phyloP scores from a whole-genome alignment of 2,888 invertebrate genomes.

The Coleophora deauratella region DNA sequence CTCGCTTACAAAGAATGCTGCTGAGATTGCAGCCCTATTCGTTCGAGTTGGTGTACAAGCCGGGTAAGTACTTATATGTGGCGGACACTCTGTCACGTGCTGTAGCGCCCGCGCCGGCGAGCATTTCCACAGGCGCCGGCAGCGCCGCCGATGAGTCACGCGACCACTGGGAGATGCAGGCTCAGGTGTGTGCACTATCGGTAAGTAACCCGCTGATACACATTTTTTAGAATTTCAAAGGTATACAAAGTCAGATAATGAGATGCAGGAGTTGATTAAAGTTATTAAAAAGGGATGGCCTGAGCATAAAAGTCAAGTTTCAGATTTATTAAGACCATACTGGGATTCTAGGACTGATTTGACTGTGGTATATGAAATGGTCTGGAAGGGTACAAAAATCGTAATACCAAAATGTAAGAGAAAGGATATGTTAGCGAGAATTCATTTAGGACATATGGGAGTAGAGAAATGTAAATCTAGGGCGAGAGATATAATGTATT shows the following conservation, averaged over 20 bases:
- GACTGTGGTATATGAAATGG: too few species aligned
- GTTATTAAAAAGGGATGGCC: slow-evolving; percentile 11
- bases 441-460: too few species aligned
- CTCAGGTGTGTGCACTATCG: neutral
- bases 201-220: neutral
- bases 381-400: too few species aligned
- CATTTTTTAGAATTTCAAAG: slow-evolving; percentile 3
- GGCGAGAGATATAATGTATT: too few species aligned
- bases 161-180: too few species aligned
- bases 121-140: neutral
- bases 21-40: slow-evolving; percentile 15
- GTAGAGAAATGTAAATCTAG: too few species aligned
- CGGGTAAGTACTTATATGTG: slow-evolving; percentile 13
- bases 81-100: slow-evolving; percentile 13
- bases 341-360: too few species aligned
- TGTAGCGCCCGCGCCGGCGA: slow-evolving; percentile 3
- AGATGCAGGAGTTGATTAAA: slow-evolving; percentile 6
- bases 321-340: neutral
- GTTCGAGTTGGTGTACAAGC: slow-evolving; percentile 12
- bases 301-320: slow-evolving; percentile 5
- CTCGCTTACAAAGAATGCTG: slow-evolving; percentile 13
- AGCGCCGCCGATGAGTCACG: neutral
- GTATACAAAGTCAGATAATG: slow-evolving; percentile 5
- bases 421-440: too few species aligned
- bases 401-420: too few species aligned